A percentile compares a stretch with the other conserved stretches of the same genome.
phyloP scores from a whole-genome alignment of 2,797 vertebrate species.

The Adrianichthys oophorus region DNA sequence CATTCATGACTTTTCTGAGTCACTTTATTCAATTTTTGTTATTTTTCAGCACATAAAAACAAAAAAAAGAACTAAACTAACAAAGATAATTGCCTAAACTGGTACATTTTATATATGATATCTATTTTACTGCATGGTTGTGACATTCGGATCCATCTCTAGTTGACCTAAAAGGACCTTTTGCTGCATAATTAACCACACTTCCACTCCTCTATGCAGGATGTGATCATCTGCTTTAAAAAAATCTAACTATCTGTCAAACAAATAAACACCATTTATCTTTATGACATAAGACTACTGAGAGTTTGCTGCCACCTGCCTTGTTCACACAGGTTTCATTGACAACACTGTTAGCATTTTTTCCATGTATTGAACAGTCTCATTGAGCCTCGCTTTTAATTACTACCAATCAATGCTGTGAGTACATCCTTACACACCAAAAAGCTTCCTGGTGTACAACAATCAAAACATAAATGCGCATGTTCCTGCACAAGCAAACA shows the following conservation, averaged over 20 bases:
- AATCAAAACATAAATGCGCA: slow-evolving; percentile 15
- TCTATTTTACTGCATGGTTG: slow-evolving; percentile 13
- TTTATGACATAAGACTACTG: slow-evolving; percentile 29
- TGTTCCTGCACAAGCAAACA: slow-evolving; percentile 12
- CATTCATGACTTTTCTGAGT: slow-evolving; percentile 28
- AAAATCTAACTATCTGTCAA: not conserved
- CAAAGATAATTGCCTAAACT: slow-evolving; percentile 41
- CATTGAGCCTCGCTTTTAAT: slow-evolving; percentile 65
- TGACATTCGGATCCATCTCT: slow-evolving; percentile 30
- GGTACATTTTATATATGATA: slow-evolving; percentile 20
- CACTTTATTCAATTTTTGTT: slow-evolving; percentile 61
- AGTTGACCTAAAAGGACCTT: slow-evolving; percentile 10
- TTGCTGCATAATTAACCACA: slow-evolving; percentile 4
- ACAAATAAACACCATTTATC: slow-evolving; percentile 15
- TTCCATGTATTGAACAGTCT: slow-evolving; percentile 71
- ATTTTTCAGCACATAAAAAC: slow-evolving; percentile 45
- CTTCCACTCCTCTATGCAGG: not conserved
- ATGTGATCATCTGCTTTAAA: not conserved
- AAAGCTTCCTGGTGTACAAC: slow-evolving; percentile 31
- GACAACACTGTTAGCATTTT: slow-evolving; percentile 53
- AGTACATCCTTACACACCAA: slow-evolving; percentile 51
- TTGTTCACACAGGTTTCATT: slow-evolving; percentile 45
- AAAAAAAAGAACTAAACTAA: slow-evolving; percentile 36
- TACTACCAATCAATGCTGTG: slow-evolving; percentile 64
- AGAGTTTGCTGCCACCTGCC: slow-evolving; percentile 40